Base-by-base conservation (phyloP, 2,888 invertebrate species). In the Andrena dorsata region DNA sequence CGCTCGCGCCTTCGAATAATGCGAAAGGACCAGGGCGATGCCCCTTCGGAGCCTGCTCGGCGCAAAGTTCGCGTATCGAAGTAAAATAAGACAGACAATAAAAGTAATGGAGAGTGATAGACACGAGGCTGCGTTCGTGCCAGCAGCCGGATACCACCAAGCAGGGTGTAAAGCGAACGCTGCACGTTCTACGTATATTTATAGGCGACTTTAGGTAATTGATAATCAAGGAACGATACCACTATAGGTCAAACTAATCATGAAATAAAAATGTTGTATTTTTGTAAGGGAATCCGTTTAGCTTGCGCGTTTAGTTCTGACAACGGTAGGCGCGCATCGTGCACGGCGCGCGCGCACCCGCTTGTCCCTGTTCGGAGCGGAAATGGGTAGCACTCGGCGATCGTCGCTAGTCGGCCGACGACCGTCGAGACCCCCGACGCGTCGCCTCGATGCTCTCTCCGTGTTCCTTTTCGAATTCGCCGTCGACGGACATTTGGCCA, bases 211-310 rank as follows among this genome's bases (percentile, higher is more conserved):
- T 74, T 86, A 81, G 60, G n/a, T 73, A 63, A 72, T 65, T 72
- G 26, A 70, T 79, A 68, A 74, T 60, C 51, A 61, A 79, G 66
- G 61, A 72, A 74, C 58, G 71, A 80, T 49, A 70, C 30, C n/a
- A 30, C 41, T 68, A 61, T 58, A 80, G 74, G 63, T 79, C 76
- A 85, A 76, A 85, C 79, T 82, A 71, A 80, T 76, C 72, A 74
- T 51, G 41, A 26, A 56, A n/a, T n/a, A n/a, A 83, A 63, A 80
- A 83, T 58, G 28, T 76, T 76, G 80, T 85, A 85, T 89, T 85
- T 88, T 88, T 88, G 56, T 80, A 86, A 82, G 71, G 53, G 58
- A 68, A 72, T 60, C 51, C 49, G 76, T 81, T 81, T 68, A 65
- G 35, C 47, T 56, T 60, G 35, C 66, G 49, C 65, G 49, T 65